Evolutionary conservation across 2,113 vertebrate species (phyloP).

Genomic region (Pongo pygmaeus): DNA sequence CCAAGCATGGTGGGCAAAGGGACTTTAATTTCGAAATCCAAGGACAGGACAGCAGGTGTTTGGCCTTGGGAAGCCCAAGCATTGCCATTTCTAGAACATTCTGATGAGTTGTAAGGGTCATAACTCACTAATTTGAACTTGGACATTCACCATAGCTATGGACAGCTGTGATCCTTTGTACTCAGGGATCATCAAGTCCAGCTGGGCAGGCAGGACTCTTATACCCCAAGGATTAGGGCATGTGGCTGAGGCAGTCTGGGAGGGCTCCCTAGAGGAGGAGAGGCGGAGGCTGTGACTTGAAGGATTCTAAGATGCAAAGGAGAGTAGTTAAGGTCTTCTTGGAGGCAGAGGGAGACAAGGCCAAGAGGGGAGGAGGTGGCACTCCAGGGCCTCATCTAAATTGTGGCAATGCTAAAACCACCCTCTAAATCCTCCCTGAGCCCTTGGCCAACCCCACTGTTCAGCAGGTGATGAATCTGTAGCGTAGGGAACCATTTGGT

Average conservation of each 20-base stretch:
- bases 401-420: too few species aligned
- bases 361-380: not conserved
- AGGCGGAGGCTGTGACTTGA: not conserved
- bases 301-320: not conserved
- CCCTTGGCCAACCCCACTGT: not conserved
- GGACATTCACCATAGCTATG: not conserved
- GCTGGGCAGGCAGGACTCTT: not conserved
- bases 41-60: not conserved
- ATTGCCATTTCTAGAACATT: not conserved
- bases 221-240: not conserved
- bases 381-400: not conserved
- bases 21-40: not conserved
- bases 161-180: not conserved
- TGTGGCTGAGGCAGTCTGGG: rapidly evolving
- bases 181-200: not conserved
- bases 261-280: not conserved
- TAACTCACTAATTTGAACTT: not conserved
- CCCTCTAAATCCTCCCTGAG: not conserved
- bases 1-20: not conserved
- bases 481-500: not conserved
- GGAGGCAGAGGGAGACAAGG: not conserved
- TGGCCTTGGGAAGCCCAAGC: not conserved
- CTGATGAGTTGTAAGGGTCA: not conserved
- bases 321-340: not conserved
- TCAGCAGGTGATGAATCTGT: not conserved